Evolutionary conservation across 2,888 invertebrate genomes (phyloP).

Genomic region (Dynastes grantii): DNA sequence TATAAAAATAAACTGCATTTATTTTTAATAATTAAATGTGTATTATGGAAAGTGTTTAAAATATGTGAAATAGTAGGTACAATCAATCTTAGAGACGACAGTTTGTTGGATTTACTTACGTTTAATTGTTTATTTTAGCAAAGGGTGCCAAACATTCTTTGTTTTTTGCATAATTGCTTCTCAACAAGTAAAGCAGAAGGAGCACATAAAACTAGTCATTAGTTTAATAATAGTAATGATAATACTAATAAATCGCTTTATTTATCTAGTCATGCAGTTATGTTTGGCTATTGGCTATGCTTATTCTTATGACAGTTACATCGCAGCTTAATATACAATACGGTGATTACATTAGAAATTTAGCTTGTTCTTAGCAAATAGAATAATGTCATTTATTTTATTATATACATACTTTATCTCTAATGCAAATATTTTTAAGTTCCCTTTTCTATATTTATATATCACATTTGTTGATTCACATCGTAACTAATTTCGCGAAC

Average conservation of each 20-base stretch:
- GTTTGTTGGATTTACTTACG: neutral
- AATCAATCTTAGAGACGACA: neutral
- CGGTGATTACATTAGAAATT: neutral
- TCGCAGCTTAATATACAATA: conserved; percentile 7
- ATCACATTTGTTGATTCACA: too few species aligned
- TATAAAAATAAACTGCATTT: neutral
- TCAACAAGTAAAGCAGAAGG: conserved; percentile 1
- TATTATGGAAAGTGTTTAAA: conserved; percentile 49
- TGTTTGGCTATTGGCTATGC: conserved; percentile 6
- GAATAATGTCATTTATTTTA: too few species aligned
- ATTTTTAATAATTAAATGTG: conserved; percentile 7
- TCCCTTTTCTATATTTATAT: too few species aligned
- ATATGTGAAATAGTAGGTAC: conserved; percentile 51
- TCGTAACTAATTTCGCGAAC: too few species aligned
- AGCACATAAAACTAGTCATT: conserved; percentile 49
- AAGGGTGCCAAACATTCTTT: conserved; percentile 28
- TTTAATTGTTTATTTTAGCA: conserved; percentile 17
- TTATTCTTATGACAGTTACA: conserved; percentile 17
- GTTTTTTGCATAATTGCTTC: conserved; percentile 3
- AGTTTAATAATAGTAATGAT: conserved; percentile 45
- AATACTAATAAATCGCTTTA: conserved; percentile 45
- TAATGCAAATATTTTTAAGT: too few species aligned
- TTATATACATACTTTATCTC: too few species aligned
- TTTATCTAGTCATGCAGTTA: conserved; percentile 49
- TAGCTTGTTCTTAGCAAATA: too few species aligned